These are phyloP conservation scores for Geopemphigus sp. DNA, from an alignment of 1,140 invertebrate species.

Conservation along the genomic window DNA sequence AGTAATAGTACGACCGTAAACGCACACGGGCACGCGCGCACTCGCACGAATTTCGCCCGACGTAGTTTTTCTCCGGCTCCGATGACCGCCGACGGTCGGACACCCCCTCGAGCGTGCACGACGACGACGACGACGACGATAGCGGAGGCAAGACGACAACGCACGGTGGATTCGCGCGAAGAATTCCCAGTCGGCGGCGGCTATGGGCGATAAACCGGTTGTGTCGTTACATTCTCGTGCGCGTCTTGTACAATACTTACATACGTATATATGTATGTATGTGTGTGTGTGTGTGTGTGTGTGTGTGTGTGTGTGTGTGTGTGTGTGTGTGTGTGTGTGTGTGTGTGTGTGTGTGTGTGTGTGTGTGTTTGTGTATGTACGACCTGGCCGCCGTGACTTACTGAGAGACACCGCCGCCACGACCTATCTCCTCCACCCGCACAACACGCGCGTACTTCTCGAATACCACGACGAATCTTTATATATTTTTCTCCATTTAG, in stretches of 20 bases:
- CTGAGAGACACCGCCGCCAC: neutral
- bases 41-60: conserved; percentile 24
- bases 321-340: too few species aligned
- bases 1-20: too few species aligned
- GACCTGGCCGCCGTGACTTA: conserved; percentile 9
- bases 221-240: neutral
- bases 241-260: too few species aligned
- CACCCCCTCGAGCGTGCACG: conserved; percentile 18
- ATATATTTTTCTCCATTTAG: conserved; percentile 30
- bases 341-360: too few species aligned
- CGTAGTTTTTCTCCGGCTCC: neutral
- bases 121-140: neutral
- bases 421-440: conserved; percentile 39
- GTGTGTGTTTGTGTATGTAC: too few species aligned
- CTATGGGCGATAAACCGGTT: conserved; percentile 11
- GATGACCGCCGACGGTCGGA: conserved; percentile 18
- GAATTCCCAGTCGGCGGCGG: neutral
- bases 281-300: too few species aligned
- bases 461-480: conserved; percentile 36
- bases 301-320: too few species aligned
- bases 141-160: neutral
- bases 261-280: too few species aligned
- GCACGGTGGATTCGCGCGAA: conserved; percentile 29
- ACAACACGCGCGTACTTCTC: conserved; percentile 2
- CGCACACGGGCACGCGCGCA: too few species aligned